Conservation (phyloP, 2,113 vertebrate genomes). For the Melanostigma gelatinosum region DNA sequence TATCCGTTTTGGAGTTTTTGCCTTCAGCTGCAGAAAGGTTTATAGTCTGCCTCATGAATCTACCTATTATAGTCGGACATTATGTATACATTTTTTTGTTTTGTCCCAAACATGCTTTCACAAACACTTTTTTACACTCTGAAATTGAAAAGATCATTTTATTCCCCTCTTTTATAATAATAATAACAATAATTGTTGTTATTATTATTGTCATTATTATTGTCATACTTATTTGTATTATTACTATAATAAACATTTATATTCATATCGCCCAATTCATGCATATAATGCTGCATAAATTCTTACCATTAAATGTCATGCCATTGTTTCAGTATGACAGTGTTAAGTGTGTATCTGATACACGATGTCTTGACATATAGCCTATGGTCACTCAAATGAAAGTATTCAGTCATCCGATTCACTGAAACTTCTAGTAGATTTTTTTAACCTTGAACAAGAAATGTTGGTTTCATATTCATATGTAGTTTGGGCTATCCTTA, state of each 20-base stretch:
- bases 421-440: background rate
- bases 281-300: background rate
- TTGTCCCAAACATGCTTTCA: background rate
- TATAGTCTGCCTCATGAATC: background rate
- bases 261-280: background rate
- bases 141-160: background rate
- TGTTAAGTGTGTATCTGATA: background rate
- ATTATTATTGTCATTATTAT: background rate
- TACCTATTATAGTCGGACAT: background rate
- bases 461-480: background rate
- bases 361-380: background rate
- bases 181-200: too few species aligned
- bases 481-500: conserved; percentile 23
- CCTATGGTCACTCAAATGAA: background rate
- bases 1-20: background rate
- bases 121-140: background rate
- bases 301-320: background rate
- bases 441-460: background rate
- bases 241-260: background rate
- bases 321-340: background rate
- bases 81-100: background rate
- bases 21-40: background rate
- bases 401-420: background rate
- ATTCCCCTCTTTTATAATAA: background rate
- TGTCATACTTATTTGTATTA: background rate